These are phyloP conservation scores for Beris chalybata DNA, from an alignment of 2,888 invertebrate genomes.

Conservation along the genomic window DNA sequence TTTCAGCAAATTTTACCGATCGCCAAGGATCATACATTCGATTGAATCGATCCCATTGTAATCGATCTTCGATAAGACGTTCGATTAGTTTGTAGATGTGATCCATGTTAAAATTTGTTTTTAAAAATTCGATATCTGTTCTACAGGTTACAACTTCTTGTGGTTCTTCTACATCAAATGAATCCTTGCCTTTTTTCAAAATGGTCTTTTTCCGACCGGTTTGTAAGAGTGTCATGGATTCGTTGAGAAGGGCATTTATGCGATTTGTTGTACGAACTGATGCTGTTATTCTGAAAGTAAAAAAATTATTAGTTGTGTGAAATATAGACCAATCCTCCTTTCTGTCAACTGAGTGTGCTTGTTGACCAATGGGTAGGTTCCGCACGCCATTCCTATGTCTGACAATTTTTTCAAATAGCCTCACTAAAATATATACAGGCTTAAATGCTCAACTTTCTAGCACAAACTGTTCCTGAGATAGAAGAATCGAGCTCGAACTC, in stretches of 20 bases:
- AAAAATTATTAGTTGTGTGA: neutral
- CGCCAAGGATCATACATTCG: constrained; percentile 56
- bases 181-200: constrained; percentile 42
- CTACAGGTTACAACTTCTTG: constrained; percentile 31
- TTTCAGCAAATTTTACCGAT: constrained; percentile 51
- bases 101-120: constrained; percentile 54
- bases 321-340: too few relatives aligned
- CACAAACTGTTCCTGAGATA: too few relatives aligned
- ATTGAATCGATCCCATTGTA: constrained; percentile 54
- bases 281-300: constrained; percentile 50
- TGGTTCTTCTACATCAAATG: constrained; percentile 44
- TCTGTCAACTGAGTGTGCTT: too few relatives aligned
- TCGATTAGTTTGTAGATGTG: constrained; percentile 52
- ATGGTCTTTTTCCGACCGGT: constrained; percentile 32
- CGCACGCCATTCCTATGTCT: too few relatives aligned
- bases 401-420: too few relatives aligned
- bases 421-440: too few relatives aligned
- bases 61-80: constrained; percentile 51
- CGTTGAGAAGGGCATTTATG: constrained; percentile 54
- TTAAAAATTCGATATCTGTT: constrained; percentile 50
- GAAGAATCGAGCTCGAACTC: too few relatives aligned
- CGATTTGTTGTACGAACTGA: constrained; percentile 55
- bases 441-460: too few relatives aligned
- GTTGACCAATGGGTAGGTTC: too few relatives aligned
- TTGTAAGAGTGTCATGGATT: constrained; percentile 45